Evolutionary conservation across 2,113 vertebrate species (phyloP).

Genomic region (Phalacrocorax brasilianus): DNA sequence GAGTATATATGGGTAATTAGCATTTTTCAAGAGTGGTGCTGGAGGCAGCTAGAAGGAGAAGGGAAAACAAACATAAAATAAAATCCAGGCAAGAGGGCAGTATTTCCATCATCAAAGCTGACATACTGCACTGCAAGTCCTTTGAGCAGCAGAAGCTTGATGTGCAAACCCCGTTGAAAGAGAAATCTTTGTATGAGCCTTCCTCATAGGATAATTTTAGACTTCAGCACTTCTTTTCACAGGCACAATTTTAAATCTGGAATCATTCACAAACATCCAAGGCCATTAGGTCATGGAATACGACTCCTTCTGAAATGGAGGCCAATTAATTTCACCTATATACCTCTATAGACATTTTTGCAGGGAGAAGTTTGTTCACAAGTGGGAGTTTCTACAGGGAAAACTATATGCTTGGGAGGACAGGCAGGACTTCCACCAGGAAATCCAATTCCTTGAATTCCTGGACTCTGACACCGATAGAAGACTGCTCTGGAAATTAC

Average conservation of each 20-base stretch:
- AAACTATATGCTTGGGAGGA: not conserved
- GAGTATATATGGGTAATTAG: not conserved
- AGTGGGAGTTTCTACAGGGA: not conserved
- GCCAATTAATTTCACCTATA: not conserved
- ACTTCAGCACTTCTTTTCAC: not conserved
- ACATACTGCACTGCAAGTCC: not conserved
- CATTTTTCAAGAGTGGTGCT: not conserved
- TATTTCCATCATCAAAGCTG: constrained; percentile 26
- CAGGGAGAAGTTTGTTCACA: not conserved
- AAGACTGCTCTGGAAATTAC: not conserved
- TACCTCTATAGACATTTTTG: not conserved
- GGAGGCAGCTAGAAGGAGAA: not conserved
- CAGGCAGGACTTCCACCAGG: not conserved
- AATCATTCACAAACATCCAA: not conserved
- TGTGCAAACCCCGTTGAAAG: not conserved
- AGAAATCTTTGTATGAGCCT: not conserved
- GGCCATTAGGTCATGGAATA: not conserved
- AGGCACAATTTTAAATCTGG: not conserved
- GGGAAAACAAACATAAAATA: constrained; percentile 36
- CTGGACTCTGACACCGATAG: not conserved
- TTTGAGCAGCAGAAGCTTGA: not conserved
- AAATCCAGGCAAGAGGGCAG: not conserved
- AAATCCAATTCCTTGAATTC: not conserved
- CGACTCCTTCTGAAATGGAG: not conserved
- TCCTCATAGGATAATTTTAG: not conserved